phyloP scores from a whole-genome alignment of 2,888 invertebrate species.

The Drosophila anceps region DNA sequence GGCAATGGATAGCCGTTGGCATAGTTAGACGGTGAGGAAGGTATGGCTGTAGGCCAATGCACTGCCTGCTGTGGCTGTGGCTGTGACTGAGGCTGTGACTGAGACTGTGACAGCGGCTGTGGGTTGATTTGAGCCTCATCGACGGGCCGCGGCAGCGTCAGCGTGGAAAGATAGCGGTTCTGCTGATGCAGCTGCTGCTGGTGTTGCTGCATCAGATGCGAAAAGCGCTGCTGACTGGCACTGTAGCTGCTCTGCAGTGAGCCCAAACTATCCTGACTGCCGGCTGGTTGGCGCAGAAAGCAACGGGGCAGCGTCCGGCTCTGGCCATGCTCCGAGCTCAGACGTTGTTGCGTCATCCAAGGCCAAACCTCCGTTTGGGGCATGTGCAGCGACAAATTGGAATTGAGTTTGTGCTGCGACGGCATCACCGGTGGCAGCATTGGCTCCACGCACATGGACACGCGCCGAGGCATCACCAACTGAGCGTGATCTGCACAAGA shows the following conservation, averaged over 20 bases:
- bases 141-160: slow-evolving; percentile 71
- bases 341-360: slow-evolving; percentile 57
- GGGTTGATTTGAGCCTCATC: slow-evolving; percentile 52
- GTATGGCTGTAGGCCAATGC: slow-evolving; percentile 85
- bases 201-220: slow-evolving; percentile 59
- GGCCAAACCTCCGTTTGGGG: slow-evolving; percentile 71
- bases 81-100: slow-evolving; percentile 3
- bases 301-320: slow-evolving; percentile 84
- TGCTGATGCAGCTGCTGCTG: slow-evolving; percentile 67
- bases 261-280: slow-evolving; percentile 73
- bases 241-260: slow-evolving; percentile 63
- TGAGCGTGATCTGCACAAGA: slow-evolving; percentile 54
- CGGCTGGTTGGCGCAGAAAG: slow-evolving; percentile 79
- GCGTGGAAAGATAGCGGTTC: slow-evolving; percentile 68
- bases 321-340: slow-evolving; percentile 66
- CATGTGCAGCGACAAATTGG: slow-evolving; percentile 82
- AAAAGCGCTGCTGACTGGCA: slow-evolving; percentile 62
- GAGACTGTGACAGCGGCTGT: slow-evolving; percentile 1
- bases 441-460: slow-evolving; percentile 80
- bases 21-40: slow-evolving; percentile 84
- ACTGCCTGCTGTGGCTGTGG: slow-evolving; percentile 71
- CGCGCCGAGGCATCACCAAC: slow-evolving; percentile 69
- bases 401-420: slow-evolving; percentile 72
- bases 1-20: slow-evolving; percentile 63
- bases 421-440: slow-evolving; percentile 28